phyloP scores from a whole-genome alignment of 2,113 vertebrate genomes.

The Podocnemis expansa region DNA sequence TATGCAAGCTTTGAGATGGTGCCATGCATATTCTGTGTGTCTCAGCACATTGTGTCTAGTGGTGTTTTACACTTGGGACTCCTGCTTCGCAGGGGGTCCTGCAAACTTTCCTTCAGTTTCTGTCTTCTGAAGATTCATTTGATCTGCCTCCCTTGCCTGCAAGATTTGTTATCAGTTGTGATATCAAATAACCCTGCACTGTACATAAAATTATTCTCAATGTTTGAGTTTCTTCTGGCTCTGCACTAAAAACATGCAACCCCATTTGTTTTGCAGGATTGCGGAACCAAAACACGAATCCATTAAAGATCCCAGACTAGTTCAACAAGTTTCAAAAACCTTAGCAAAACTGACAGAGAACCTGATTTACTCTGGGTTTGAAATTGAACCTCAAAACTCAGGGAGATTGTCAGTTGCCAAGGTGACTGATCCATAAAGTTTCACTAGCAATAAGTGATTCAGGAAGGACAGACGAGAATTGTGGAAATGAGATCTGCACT shows the following conservation, averaged over 20 bases:
- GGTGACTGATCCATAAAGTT: constrained; percentile 10
- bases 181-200: not conserved
- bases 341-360: constrained; percentile 1
- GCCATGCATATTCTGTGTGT: constrained; percentile 52
- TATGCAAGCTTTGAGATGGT: constrained; percentile 13
- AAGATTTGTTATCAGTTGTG: not conserved
- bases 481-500: not conserved
- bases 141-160: not conserved
- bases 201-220: not conserved
- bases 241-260: accelerated
- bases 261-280: not conserved
- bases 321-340: not conserved
- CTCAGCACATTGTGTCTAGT: constrained; percentile 18
- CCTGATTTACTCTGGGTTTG: constrained; percentile 3
- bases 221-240: not conserved
- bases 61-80: not conserved
- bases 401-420: constrained; percentile 20
- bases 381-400: constrained; percentile 24
- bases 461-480: not conserved
- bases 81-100: not conserved
- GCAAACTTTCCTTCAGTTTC: not conserved
- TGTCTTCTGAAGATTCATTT: not conserved
- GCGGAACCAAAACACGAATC: not conserved
- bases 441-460: constrained; percentile 41
- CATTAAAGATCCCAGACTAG: constrained; percentile 8